phyloP scores from a whole-genome alignment of 2,113 vertebrate genomes.

The Varanus komodoensis region DNA sequence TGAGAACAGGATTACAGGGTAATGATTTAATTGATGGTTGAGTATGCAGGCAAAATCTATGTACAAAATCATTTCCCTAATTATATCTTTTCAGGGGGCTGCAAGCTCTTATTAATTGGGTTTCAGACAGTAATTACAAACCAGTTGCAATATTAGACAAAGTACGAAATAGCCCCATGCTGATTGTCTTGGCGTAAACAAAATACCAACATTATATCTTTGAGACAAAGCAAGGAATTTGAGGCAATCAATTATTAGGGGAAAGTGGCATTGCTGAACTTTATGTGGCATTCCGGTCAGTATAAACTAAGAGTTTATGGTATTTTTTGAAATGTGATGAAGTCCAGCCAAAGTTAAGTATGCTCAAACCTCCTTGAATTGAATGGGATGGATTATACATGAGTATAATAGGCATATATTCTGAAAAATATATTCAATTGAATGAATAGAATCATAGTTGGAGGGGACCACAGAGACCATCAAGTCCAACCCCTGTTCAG shows the following conservation, averaged over 20 bases:
- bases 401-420: background rate
- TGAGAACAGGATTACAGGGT: slow-evolving; percentile 70
- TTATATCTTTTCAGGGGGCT: slow-evolving; percentile 71
- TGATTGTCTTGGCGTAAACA: slow-evolving; percentile 50
- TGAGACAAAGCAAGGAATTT: slow-evolving; percentile 9
- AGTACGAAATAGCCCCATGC: slow-evolving; percentile 45
- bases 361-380: background rate
- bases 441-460: too few relatives aligned
- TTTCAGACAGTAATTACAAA: slow-evolving; percentile 76
- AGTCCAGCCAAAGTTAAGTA: background rate
- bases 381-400: background rate
- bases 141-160: slow-evolving; percentile 70
- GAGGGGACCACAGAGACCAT: too few relatives aligned
- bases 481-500: too few relatives aligned
- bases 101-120: slow-evolving; percentile 74
- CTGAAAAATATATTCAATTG: too few relatives aligned
- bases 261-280: background rate
- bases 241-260: background rate
- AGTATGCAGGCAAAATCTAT: slow-evolving; percentile 70
- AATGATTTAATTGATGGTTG: slow-evolving; percentile 80
- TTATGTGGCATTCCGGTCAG: background rate
- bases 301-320: background rate
- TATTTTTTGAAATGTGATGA: background rate
- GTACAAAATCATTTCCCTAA: slow-evolving; percentile 73
- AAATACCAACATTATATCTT: slow-evolving; percentile 8